Percentiles rank a stretch among this genome's conserved stretches.
Conservation (phyloP, 2,888 invertebrate species). For the Azorinus chamasolen region DNA sequence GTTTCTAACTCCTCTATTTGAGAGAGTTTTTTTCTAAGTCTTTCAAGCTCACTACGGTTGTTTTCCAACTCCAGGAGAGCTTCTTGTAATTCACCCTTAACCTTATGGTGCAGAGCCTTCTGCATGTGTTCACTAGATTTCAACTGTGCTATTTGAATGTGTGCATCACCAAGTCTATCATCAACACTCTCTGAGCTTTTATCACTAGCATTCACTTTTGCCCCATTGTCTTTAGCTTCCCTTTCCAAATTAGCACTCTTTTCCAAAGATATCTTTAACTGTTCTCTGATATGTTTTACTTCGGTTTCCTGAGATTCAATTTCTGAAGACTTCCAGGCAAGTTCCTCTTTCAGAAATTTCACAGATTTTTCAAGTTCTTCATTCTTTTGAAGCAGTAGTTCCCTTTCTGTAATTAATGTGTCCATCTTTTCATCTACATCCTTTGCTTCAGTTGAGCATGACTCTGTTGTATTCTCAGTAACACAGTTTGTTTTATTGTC, state of each 20-base stretch:
- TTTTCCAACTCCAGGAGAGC: conserved; percentile 45
- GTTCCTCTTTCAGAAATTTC: conserved; percentile 7
- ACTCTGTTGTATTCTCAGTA: conserved; percentile 2
- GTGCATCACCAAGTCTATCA: conserved; percentile 48
- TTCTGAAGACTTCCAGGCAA: conserved; percentile 17
- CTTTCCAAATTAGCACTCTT: conserved; percentile 43
- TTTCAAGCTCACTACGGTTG: conserved; percentile 30
- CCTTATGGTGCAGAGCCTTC: conserved; percentile 66
- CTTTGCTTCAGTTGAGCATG: no score
- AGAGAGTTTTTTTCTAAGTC: conserved; percentile 37
- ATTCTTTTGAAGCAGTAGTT: conserved; percentile 29
- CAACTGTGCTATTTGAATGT: conserved; percentile 68
- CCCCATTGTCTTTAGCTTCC: conserved; percentile 46
- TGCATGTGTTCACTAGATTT: conserved; percentile 68
- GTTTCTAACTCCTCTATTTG: conserved; percentile 34
- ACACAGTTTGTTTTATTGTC: conserved; percentile 15
- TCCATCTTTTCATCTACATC: neutral
- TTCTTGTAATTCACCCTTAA: conserved; percentile 61
- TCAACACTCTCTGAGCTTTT: conserved; percentile 3
- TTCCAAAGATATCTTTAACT: conserved; percentile 37
- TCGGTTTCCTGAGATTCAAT: conserved; percentile 21
- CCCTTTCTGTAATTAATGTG: conserved; percentile 15
- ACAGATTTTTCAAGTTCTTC: conserved; percentile 18
- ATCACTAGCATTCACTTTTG: conserved; percentile 14
- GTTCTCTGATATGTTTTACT: conserved; percentile 17